Percentiles rank a stretch among this genome's conserved stretches.
Evolutionary conservation across 2,797 vertebrate species (phyloP).

Genomic region (Nannoperca australis): DNA sequence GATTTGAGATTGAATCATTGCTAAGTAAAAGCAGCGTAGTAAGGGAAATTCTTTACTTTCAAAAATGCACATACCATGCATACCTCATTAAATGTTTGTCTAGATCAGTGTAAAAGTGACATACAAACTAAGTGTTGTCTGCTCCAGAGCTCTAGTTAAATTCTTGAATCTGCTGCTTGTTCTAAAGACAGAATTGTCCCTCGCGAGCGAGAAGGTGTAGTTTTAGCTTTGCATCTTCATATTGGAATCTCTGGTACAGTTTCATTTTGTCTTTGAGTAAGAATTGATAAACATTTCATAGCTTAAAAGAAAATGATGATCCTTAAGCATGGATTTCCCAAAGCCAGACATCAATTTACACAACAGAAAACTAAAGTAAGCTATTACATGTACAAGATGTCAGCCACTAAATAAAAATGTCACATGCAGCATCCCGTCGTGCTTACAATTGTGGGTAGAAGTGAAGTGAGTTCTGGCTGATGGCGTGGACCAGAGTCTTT

Average conservation of each 20-base stretch:
- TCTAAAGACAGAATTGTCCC: constrained; percentile 21
- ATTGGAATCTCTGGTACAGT: not conserved
- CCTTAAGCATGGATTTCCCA: not conserved
- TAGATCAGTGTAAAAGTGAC: constrained; percentile 2
- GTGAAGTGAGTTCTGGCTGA: not conserved
- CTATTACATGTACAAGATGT: not conserved
- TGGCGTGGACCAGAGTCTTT: constrained; percentile 3
- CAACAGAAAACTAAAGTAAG: not conserved
- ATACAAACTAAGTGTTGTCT: constrained; percentile 19
- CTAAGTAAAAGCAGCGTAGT: not conserved
- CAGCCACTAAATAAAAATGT: not conserved
- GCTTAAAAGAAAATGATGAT: not conserved
- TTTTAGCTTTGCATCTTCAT: constrained; percentile 13
- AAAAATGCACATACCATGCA: not conserved
- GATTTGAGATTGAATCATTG: not conserved
- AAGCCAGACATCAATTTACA: not conserved
- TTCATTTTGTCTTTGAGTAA: not conserved
- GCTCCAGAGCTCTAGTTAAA: constrained; percentile 15
- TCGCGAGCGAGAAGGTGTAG: constrained; percentile 22
- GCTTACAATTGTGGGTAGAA: not conserved
- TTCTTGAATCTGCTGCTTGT: constrained; percentile 18
- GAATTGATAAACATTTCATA: not conserved
- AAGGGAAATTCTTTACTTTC: not conserved
- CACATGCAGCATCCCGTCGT: not conserved
- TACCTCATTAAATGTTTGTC: constrained; percentile 7